A percentile compares a stretch with the other conserved stretches of the same genome.
phyloP scores from a whole-genome alignment of 2,797 vertebrate genomes.

The Paratrypauchen microcephalus region DNA sequence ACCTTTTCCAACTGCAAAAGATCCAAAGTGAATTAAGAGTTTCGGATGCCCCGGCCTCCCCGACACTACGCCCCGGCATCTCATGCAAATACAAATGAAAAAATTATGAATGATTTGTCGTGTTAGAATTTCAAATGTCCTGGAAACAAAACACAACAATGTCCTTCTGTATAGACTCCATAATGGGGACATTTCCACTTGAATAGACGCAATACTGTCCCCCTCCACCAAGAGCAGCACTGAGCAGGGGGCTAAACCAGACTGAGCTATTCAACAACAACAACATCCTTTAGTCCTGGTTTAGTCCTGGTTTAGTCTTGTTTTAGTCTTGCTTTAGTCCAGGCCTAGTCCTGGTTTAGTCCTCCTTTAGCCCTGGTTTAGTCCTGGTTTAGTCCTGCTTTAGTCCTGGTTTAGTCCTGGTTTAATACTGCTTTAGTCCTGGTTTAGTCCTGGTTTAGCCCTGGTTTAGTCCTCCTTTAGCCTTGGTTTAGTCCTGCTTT shows the following conservation, averaged over 20 bases:
- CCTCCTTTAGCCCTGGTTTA: no score
- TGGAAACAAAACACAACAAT: constrained; percentile 24
- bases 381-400: no score
- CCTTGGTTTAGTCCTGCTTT: no score
- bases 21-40: constrained; percentile 71
- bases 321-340: no score
- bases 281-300: no score
- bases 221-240: constrained; percentile 53
- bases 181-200: constrained; percentile 52
- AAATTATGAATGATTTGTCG: constrained; percentile 59
- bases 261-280: no score
- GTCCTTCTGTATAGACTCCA: constrained; percentile 22
- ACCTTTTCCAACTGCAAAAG: constrained; percentile 70
- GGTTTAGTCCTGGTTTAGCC: no score
- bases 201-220: constrained; percentile 65
- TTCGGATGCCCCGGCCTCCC: constrained; percentile 52
- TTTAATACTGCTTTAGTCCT: no score
- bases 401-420: no score
- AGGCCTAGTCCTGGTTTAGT: no score
- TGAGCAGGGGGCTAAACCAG: constrained; percentile 7
- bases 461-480: no score
- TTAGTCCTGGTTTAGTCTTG: no score
- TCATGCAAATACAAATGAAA: constrained; percentile 66
- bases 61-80: constrained; percentile 50
- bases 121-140: constrained; percentile 15